Base-by-base conservation (phyloP, 2,113 vertebrate species). In the Mus spicilegus region DNA sequence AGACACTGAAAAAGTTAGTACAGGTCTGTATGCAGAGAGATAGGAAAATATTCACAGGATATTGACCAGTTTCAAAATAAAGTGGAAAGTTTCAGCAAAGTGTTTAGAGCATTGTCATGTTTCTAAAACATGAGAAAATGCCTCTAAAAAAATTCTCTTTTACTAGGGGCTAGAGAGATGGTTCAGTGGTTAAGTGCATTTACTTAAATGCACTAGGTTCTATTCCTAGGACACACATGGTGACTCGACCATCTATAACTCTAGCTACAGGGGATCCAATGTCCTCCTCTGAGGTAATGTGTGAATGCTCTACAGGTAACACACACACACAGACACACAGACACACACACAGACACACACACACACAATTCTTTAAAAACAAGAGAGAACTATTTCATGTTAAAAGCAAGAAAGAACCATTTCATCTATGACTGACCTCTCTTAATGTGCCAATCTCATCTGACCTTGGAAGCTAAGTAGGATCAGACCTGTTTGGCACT, bases 1-100 rank as follows among this genome's bases (percentile, higher is more conserved):
- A 88, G 72, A 96, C 17, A 80, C 56, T 56, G 69, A 85, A 91
- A 91, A 63, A 9, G n/a, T 19, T 85, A 65, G 82, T 33, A 49
- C 22, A 85, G 61, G 89, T 82, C 22, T 82, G 11, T 69, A 51
- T 6, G 2, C n/a, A n/a, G 16, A 65, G 86, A 96, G 24, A 72
- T 51, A 56, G 19, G 93, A 90, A 56, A 36, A 81, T 72, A 58
- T n/a, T 67, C 13, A 84, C 16, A 84, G n/a, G 49, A 51, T 72
- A 72, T 76, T 87, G 20, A 42, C 80, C 42, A 89, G 36, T 36
- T 86, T 33, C 3, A 33, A 42, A 67, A 92, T n/a, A 72, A 81
- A 78, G 72, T 87, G 92, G 17, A 1, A 92, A 92, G 36, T 85
- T 78, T 92, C 54, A 82, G 24, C 1, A 73, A 36, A 56, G 20